Evolutionary conservation across 2,113 vertebrate genomes (phyloP), one percentile per base, ranked within the genome.

Genomic region (Nycticebus coucang): DNA sequence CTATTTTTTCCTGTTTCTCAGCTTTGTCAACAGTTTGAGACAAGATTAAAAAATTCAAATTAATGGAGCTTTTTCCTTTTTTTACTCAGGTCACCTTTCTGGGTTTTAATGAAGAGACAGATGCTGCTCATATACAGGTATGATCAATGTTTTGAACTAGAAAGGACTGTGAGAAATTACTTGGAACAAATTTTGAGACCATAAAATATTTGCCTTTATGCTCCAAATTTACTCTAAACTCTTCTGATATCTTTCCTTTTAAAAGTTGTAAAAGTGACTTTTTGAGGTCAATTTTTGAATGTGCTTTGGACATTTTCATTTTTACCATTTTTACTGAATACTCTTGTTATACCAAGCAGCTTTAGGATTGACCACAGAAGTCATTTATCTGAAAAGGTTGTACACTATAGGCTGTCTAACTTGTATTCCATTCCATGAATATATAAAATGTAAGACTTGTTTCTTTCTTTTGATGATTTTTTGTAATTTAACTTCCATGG

Each of bases 21-120:
- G 59, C 14, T 86, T 35, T 97, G 12, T 72, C 30, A 81, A 55
- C 62, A 62, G 5, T 75, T 45, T 93, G 66, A 94, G 19, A 53
- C 1, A 84, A 81, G 26, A 95, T 59, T 83, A 78, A 62, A 96
- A 88, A 93, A 78, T 17, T 92, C 66, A 77, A 79, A 41, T 82
- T 95, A 93, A 96, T 74, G 15, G 78, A 92, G 7, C 15, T 95
- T 94, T 17, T 2, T 97, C 71, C 64, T 4, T 97, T 98, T 98
- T 28, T 98, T 87, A 98, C 98, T 50, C 96, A 99, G 99, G 97
- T 99, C 94, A 98, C 99, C 80, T 99, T 99, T 98, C 97, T 99
- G 97, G 98, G 98, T 96, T 99, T 99, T 98, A 98, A 98, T 93
- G 99, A 99, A 96, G 99, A 99, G 87, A 99, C 98, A 41, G 98